Evolutionary conservation across 2,888 invertebrate species (phyloP), one percentile per base, ranked within the genome.

Genomic region (Branchellion lobata): DNA sequence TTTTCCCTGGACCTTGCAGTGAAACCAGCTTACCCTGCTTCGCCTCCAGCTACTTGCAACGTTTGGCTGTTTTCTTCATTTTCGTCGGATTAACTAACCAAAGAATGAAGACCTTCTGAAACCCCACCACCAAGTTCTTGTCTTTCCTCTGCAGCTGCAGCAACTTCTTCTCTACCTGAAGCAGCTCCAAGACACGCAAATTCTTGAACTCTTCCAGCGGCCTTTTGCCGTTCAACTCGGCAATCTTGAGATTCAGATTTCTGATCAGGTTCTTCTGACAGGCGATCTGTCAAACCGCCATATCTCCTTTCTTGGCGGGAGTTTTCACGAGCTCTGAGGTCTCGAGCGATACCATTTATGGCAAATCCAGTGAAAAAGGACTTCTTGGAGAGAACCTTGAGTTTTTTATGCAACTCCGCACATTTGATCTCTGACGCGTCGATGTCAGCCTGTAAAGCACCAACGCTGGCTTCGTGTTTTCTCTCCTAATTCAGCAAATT

Each of bases 381-480:
- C 83, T 93, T 92, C 87, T 93, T 93, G 0, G 92, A 92, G 83
- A 93, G 81, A n/a, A 84, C 84, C 86, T 95, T 95, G 21, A 96
- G 89, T 85, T 94, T 94, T 84, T 97, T 96, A 81, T 95, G 92
- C 83, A 98, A 89, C 81, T 94, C 94, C 5, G 93, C 92, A 81
- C 93, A 92, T 87, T 98, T 97, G 53, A 90, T 91, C 87, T 97
- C 96, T 81, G 97, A 87, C 0, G 93, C 93, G 86, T 96, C 95
- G 81, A 98, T 95, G 85, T 98, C 97, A 68, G 92, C 92, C 86
- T 97, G 96, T 74, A 98, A 89, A 83, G 95, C 94, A 86, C 98
- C 96, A 91, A 97, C 92, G 0, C 97, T 96, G 87, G 96, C 95
- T 86, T 98, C 97, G 88, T 94, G 97, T 86, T 98, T 97, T 88